Base-by-base conservation (phyloP, 2,797 vertebrate genomes). In the Alfaro cultratus region DNA sequence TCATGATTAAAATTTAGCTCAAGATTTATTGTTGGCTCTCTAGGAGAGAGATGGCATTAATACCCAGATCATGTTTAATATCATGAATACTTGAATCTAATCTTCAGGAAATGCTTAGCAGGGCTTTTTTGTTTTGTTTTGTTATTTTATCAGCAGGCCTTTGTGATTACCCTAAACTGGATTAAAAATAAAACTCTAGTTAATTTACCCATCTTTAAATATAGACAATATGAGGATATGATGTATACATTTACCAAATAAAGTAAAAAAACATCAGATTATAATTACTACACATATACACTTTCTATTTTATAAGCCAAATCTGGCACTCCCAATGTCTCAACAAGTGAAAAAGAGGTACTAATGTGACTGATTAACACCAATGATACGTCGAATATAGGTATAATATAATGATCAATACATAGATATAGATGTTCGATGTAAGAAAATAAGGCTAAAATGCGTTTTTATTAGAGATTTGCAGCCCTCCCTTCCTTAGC, bases 401-500 rank as follows among this genome's bases (percentile, higher is more conserved):
- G 39, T 70, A 12, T 43, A n/a, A 43, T n/a, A 43, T 29, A 15
- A 9, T n/a, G 9, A 43, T n/a, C 67, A 43, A 43, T 11, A 34
- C 4, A 26, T 23, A 0, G 10, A 0, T 43, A 75, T n/a, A 43
- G 72, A 11, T 0, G 31, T 49, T n/a, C 0, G 21, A 83, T 16
- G 1, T 5, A 64, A 77, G 0, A 2, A 12, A 77, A 77, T 9
- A 31, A 0, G 18, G 9, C 46, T 15, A 21, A 11, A 57, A 49
- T 47, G 3, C 0, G 7, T 43, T 64, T 36, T 1, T 36, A 82
- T 73, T 2, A 36, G 64, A n/a, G 80, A 39, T 57, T 84, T 74
- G 39, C 49, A 23, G 29, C 88, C 85, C 87, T 86, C 80, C 89
- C 87, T 88, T 79, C 87, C 88, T 88, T 41, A 77, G 57, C 86